Evolutionary conservation across 2,888 invertebrate genomes (phyloP), one percentile per base, ranked within the genome.

Genomic region (Brachyptera putata): DNA sequence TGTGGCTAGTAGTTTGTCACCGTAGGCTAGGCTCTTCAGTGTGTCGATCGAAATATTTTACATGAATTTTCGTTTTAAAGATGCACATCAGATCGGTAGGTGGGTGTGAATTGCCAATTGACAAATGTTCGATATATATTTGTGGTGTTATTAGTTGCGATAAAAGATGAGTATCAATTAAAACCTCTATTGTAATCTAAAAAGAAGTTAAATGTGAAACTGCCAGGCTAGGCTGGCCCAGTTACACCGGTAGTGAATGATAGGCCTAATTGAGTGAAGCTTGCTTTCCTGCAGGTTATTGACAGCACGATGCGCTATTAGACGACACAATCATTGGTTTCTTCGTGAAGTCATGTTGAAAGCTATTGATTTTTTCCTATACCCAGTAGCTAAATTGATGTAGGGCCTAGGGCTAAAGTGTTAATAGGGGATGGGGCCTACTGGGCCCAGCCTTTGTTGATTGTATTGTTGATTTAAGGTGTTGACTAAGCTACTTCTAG

Each of bases 1-100:
- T 64, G 64, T 64, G 64, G 59, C 63, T 57, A n/a, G 60, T 64
- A 22, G 61, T 64, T 62, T 64, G 64, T 63, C 64, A 64, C 26
- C 26, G 56, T 37, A 56, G 61, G 56, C 49, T 18, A 14, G 34
- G 22, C 22, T 58, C 41, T 43, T 30, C 34, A 48, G 26, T 57
- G 48, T 57, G 18, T 30, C 25, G 49, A 34, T 43, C 25, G n/a
- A n/a, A n/a, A n/a, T n/a, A n/a, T n/a, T n/a, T 53, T 16, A 4
- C 21, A 21, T 24, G 34, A 25, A 41, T 56, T 58, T 11, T 60
- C n/a, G 9, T 22, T 25, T 14, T 41, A 37, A 46, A 16, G 30
- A 14, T n/a, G n/a, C n/a, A n/a, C n/a, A n/a, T n/a, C n/a, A n/a
- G n/a, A n/a, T n/a, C n/a, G n/a, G n/a, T n/a, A n/a, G n/a, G n/a